Percentiles rank a stretch among this genome's conserved stretches.
Evolutionary conservation across 2,113 vertebrate genomes (phyloP).

Genomic region (Gallinago paraguaiae): DNA sequence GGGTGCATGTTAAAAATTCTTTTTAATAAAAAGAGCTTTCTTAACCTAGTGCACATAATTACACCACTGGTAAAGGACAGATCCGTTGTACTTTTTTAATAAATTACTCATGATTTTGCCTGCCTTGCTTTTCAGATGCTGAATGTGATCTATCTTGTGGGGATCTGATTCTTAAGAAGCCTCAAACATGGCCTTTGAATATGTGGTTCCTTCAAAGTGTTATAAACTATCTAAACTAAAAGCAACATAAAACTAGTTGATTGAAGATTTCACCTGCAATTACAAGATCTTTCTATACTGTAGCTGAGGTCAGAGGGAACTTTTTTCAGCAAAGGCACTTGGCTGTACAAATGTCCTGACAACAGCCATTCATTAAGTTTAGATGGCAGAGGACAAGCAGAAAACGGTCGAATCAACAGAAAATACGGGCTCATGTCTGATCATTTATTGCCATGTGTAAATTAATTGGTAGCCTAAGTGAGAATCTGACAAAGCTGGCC

Average conservation of each 20-base stretch:
- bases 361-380: not conserved
- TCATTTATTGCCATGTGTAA: not conserved
- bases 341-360: not conserved
- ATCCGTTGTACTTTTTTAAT: not conserved
- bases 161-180: not conserved
- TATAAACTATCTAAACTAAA: not conserved
- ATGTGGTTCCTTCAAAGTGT: not conserved
- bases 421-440: not conserved
- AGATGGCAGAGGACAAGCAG: not conserved
- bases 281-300: not conserved
- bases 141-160: not conserved
- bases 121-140: not conserved
- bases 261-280: not conserved
- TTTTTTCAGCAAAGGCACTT: not conserved
- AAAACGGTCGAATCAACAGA: not conserved
- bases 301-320: not conserved
- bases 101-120: not conserved
- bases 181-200: not conserved
- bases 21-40: slow-evolving; percentile 16
- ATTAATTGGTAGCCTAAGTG: not conserved
- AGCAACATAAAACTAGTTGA: not conserved
- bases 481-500: slow-evolving; percentile 2
- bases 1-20: not conserved
- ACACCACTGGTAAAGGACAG: not conserved
- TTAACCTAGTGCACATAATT: slow-evolving; percentile 5